A percentile compares a stretch with the other conserved stretches of the same genome.
Evolutionary conservation across 2,888 invertebrate genomes (phyloP).

Genomic region (Hipparchia semele): DNA sequence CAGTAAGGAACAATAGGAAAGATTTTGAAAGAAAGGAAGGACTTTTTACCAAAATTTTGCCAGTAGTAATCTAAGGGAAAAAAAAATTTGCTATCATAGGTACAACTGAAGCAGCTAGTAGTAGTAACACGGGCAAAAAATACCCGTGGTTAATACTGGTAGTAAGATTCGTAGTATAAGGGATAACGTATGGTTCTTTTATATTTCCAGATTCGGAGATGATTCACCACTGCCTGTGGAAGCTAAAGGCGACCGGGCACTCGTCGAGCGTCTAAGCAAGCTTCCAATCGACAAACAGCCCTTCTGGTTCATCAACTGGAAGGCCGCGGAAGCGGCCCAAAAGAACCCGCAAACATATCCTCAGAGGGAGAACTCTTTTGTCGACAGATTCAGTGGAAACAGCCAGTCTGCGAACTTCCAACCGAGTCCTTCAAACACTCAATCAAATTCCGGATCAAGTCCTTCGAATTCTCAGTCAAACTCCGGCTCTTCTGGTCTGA

Average conservation of each 20-base stretch:
- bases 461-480: neutral
- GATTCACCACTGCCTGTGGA: constrained; percentile 80
- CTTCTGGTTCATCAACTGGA: constrained; percentile 88
- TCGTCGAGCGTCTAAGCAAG: constrained; percentile 84
- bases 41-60: too few species aligned
- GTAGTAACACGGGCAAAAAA: too few species aligned
- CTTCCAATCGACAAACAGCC: constrained; percentile 87
- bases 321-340: constrained; percentile 84
- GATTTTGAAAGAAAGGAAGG: too few species aligned
- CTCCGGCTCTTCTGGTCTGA: constrained; percentile 18
- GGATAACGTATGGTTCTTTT: too few species aligned
- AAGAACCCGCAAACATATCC: constrained; percentile 67
- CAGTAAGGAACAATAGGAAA: too few species aligned
- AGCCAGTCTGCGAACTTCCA: constrained; percentile 1
- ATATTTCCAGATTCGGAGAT: constrained; percentile 61
- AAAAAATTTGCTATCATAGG: too few species aligned
- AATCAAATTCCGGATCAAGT: constrained; percentile 9
- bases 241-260: constrained; percentile 84
- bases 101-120: too few species aligned
- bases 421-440: constrained; percentile 4
- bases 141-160: too few species aligned
- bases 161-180: too few species aligned
- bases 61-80: too few species aligned
- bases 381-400: constrained; percentile 35
- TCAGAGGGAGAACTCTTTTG: constrained; percentile 60